These are phyloP conservation scores for Shargacucullia verbasci DNA, from an alignment of 2,888 invertebrate genomes.

Conservation along the genomic window DNA sequence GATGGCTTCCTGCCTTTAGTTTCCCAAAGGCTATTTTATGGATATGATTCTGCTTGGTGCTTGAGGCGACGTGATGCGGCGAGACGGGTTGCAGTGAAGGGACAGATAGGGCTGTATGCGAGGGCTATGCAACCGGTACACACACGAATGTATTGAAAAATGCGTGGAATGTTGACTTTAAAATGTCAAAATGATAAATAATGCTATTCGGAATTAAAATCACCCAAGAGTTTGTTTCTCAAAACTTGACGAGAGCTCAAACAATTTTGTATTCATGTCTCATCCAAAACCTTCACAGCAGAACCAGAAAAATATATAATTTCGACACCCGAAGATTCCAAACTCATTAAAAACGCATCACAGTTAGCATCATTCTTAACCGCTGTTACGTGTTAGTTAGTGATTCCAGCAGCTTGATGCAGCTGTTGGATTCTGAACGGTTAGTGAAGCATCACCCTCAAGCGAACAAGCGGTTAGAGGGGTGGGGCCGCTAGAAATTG, in stretches of 20 bases:
- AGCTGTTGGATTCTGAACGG: slow-evolving; percentile 46
- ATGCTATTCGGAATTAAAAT: too few relatives aligned
- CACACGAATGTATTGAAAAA: slow-evolving; percentile 7
- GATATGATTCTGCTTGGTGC: slow-evolving; percentile 30
- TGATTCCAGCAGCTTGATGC: slow-evolving; percentile 28
- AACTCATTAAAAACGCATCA: slow-evolving; percentile 37
- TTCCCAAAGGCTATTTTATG: too few relatives aligned
- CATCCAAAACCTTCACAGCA: neutral
- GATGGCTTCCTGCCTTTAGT: slow-evolving; percentile 12
- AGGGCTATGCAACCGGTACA: slow-evolving; percentile 25
- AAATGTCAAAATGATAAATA: too few relatives aligned
- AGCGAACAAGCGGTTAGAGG: slow-evolving; percentile 70
- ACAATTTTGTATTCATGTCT: neutral
- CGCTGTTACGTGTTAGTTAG: slow-evolving; percentile 49
- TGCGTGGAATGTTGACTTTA: neutral
- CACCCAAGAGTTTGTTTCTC: too few relatives aligned
- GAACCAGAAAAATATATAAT: neutral
- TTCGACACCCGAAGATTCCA: slow-evolving; percentile 10
- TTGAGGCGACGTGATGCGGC: slow-evolving; percentile 28
- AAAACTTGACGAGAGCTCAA: too few relatives aligned
- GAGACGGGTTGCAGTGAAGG: slow-evolving; percentile 31
- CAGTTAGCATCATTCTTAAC: slow-evolving; percentile 54
- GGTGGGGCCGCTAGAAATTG: slow-evolving; percentile 75
- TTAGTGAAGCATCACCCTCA: slow-evolving; percentile 83
- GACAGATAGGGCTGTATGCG: slow-evolving; percentile 22